Base-by-base conservation (phyloP, 2,888 invertebrate species). In the Mycalesis mineus region DNA sequence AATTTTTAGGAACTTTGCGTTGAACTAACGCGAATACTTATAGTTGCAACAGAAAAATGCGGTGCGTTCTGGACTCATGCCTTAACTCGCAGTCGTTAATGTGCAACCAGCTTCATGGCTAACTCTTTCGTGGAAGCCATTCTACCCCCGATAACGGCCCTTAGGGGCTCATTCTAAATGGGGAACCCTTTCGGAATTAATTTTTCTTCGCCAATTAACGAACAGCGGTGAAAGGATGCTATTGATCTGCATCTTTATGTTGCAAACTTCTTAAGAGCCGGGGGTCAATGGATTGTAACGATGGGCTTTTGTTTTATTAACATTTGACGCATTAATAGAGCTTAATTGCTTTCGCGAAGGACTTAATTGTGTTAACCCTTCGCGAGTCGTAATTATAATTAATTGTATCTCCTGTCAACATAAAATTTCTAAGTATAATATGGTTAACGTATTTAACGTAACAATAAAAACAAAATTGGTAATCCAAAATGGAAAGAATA, bases 121-220 rank as follows among this genome's bases (percentile, higher is more conserved):
- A 69, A 76, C 78, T 79, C 78, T 78, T 80, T 78, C 70, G 70
- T 69, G 68, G 73, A 78, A 70, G 68, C 72, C 70, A 69, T 71
- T 68, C 73, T 78, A 70, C 68, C 73, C 72, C 71, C 74, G 71
- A 72, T 80, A 80, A 71, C 60, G 74, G 77, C 75, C 87, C 87
- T 71, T 60, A 51, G 87, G 88, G 88, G 72, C 65, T 80, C 83
- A 81, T 85, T 85, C 64, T 59, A 65, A 64, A 69, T 67, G 68
- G 68, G 71, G 73, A 84, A 86, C 87, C 89, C 87, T 84, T 88
- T 85, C 68, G 69, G 74, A 86, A 88, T 88, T 89, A 88, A 88
- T 88, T 88, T 88, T 89, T 89, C 88, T 88, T 87, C 76, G 72
- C 77, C 85, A 88, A 88, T 88, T 88, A 87, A 80, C 78, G 73